Conservation (phyloP, 2,888 invertebrate genomes). For the Pyrocoelia pectoralis region DNA sequence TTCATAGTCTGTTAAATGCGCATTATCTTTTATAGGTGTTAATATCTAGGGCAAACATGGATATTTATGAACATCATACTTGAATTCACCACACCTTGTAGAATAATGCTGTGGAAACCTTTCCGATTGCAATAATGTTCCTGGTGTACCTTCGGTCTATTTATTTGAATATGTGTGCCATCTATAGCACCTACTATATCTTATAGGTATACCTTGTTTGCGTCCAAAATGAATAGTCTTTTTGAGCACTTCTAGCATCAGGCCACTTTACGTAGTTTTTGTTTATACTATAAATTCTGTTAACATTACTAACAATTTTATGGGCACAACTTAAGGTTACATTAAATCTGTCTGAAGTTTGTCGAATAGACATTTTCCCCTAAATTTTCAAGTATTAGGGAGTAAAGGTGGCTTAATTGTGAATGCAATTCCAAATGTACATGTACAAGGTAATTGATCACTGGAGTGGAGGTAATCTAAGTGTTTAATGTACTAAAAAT, state of each 20-base stretch:
- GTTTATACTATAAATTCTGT: neutral
- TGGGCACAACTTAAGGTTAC: conserved; percentile 10
- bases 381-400: no score
- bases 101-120: conserved; percentile 26
- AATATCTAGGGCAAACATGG: neutral
- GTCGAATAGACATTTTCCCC: no score
- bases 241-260: neutral
- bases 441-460: no score
- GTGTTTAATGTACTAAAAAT: no score
- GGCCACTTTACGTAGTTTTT: conserved; percentile 8
- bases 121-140: conserved; percentile 36
- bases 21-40: no score
- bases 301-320: neutral
- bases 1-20: conserved; percentile 18
- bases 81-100: conserved; percentile 30
- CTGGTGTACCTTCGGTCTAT: conserved; percentile 20
- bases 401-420: no score
- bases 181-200: conserved; percentile 34
- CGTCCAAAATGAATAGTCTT: conserved; percentile 12
- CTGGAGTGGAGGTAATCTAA: no score
- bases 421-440: no score
- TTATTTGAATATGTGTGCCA: conserved; percentile 31
- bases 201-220: conserved; percentile 28
- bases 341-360: conserved; percentile 14
- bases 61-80: conserved; percentile 29